A percentile compares a stretch with the other conserved stretches of the same genome.
phyloP scores from a whole-genome alignment of 2,888 invertebrate species.

The Lasioglossum calceatum region DNA sequence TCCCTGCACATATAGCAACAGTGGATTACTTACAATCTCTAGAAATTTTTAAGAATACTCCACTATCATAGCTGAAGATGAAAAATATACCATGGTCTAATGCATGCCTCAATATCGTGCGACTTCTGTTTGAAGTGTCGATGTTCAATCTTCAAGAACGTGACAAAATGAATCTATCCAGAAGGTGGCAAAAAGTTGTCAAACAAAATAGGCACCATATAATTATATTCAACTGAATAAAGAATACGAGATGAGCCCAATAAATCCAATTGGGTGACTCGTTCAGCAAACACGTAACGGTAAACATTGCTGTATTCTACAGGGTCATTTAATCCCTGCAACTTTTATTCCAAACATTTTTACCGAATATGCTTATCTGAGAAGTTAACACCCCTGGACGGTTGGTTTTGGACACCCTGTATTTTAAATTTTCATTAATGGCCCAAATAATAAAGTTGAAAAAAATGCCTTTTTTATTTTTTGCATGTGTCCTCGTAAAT shows the following conservation, averaged over 20 bases:
- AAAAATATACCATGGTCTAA: background rate
- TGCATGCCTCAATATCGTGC: background rate
- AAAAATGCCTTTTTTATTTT: too few relatives aligned
- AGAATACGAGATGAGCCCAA: background rate
- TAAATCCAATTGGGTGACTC: background rate
- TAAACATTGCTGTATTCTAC: background rate
- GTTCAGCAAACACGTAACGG: background rate
- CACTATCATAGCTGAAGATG: background rate
- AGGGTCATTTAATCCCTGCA: too few relatives aligned
- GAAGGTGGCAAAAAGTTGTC: background rate
- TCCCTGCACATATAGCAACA: slow-evolving; percentile 10
- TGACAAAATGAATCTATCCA: background rate
- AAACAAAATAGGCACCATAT: background rate
- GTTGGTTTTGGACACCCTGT: too few relatives aligned
- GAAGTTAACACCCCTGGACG: too few relatives aligned
- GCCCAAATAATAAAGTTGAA: too few relatives aligned
- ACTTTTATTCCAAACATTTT: too few relatives aligned
- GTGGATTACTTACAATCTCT: background rate
- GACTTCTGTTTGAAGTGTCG: background rate
- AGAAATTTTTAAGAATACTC: background rate
- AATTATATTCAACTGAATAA: background rate
- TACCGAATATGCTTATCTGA: too few relatives aligned
- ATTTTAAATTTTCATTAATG: too few relatives aligned
- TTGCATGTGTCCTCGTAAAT: too few relatives aligned
- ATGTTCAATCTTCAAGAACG: background rate